Conservation (phyloP, 2,113 vertebrate genomes). For the Ageneiosus marmoratus region DNA sequence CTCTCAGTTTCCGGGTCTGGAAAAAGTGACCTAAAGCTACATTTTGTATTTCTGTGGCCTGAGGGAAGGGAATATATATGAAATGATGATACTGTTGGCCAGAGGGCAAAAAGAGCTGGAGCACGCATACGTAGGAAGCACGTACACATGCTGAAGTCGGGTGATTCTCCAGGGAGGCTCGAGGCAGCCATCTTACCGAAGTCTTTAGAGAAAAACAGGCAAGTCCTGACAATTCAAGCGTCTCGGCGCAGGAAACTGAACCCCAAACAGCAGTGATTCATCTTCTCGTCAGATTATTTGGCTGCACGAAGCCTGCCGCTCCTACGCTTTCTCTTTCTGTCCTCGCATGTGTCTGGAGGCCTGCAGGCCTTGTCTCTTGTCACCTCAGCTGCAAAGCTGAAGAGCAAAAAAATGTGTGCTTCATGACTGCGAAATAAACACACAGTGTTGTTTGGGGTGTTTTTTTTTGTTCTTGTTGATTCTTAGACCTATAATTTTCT, state of each 20-base stretch:
- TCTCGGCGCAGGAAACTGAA: constrained; percentile 79
- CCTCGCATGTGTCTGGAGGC: constrained; percentile 72
- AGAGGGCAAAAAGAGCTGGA: constrained; percentile 18
- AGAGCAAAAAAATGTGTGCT: constrained; percentile 64
- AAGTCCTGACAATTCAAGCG: constrained; percentile 78
- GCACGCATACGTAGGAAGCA: background rate
- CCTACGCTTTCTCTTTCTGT: constrained; percentile 68
- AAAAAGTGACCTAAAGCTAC: constrained; percentile 36
- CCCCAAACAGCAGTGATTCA: constrained; percentile 82
- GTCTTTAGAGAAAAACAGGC: constrained; percentile 75
- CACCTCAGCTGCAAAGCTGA: constrained; percentile 54
- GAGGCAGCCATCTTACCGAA: constrained; percentile 69
- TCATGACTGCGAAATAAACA: constrained; percentile 51
- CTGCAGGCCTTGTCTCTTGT: constrained; percentile 73
- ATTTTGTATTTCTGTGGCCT: constrained; percentile 41
- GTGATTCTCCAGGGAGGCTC: constrained; percentile 36
- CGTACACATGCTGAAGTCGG: background rate
- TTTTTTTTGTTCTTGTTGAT: constrained; percentile 19
- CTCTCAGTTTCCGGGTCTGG: constrained; percentile 28
- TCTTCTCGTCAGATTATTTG: constrained; percentile 76
- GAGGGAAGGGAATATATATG: constrained; percentile 41
- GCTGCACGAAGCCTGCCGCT: constrained; percentile 68
- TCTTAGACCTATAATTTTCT: constrained; percentile 37
- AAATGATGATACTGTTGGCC: constrained; percentile 38
- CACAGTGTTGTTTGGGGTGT: background rate